Conservation (phyloP, 2,797 vertebrate genomes). For the Sciaenops ocellatus region DNA sequence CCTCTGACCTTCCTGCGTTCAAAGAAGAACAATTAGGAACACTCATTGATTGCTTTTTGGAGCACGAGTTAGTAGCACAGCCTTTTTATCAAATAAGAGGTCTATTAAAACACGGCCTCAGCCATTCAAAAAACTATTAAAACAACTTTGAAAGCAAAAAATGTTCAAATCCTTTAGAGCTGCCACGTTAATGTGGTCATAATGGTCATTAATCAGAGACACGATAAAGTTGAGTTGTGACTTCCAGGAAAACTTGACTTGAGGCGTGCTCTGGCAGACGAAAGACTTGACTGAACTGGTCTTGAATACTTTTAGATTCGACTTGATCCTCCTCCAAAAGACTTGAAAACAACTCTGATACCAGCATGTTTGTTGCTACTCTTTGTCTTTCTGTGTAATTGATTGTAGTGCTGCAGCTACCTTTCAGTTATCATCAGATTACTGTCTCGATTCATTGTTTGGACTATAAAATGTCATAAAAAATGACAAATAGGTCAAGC, state of each 20-base stretch:
- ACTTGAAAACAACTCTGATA: not conserved
- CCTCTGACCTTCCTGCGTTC: not conserved
- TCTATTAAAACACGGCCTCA: not conserved
- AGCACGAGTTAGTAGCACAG: not conserved
- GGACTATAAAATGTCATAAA: not conserved
- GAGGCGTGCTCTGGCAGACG: not conserved
- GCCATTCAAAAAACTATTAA: not conserved
- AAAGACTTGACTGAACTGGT: not conserved
- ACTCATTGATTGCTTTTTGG: not conserved
- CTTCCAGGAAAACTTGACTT: not conserved
- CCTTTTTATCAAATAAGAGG: not conserved
- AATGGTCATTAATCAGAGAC: not conserved
- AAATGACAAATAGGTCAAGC: no score
- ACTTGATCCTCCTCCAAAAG: not conserved
- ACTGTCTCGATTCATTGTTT: not conserved
- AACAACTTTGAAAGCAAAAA: not conserved
- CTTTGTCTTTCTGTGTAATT: not conserved
- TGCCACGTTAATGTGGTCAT: not conserved
- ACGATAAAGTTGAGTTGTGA: not conserved
- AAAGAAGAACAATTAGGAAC: not conserved
- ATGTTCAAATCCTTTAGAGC: not conserved
- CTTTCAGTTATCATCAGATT: not conserved
- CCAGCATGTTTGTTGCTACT: not conserved
- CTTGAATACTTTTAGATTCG: no score
- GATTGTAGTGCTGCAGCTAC: not conserved